Percentiles rank a stretch among this genome's conserved stretches.
Conservation (phyloP, 1,140 invertebrate species). For the Drosophila tsacasi region DNA sequence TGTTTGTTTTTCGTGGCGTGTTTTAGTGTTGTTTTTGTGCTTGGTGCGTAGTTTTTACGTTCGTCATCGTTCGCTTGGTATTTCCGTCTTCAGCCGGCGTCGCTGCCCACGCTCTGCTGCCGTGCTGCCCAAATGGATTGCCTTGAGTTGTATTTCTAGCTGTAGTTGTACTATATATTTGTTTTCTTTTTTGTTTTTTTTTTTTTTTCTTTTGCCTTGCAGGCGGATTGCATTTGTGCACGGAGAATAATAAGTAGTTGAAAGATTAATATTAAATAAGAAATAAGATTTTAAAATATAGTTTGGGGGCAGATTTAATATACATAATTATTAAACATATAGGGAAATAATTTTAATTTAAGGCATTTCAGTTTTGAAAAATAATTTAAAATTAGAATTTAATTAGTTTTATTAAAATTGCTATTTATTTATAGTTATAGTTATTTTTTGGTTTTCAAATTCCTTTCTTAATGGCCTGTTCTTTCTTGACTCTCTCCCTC, state of each 20-base stretch:
- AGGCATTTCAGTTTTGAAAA: too few species aligned
- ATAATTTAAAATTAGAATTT: too few species aligned
- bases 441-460: not conserved
- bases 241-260: conserved; percentile 7
- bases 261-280: too few species aligned
- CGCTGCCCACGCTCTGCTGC: conserved; percentile 31
- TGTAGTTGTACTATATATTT: conserved; percentile 63
- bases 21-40: conserved; percentile 75
- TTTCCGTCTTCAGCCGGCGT: conserved; percentile 76
- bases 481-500: conserved; percentile 22
- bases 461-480: conserved; percentile 53
- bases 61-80: conserved; percentile 81
- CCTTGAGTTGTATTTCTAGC: conserved; percentile 59
- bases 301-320: too few species aligned
- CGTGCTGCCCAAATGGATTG: conserved; percentile 48
- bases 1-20: conserved; percentile 82
- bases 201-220: conserved; percentile 52
- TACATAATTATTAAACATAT: too few species aligned
- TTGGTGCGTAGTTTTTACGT: conserved; percentile 82
- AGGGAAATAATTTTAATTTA: too few species aligned
- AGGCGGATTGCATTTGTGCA: conserved; percentile 65
- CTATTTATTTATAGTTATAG: too few species aligned
- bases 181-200: conserved; percentile 53
- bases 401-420: too few species aligned
- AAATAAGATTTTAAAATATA: too few species aligned